Base-by-base conservation (phyloP, 1,140 invertebrate species). In the Octopus bimaculoides region DNA sequence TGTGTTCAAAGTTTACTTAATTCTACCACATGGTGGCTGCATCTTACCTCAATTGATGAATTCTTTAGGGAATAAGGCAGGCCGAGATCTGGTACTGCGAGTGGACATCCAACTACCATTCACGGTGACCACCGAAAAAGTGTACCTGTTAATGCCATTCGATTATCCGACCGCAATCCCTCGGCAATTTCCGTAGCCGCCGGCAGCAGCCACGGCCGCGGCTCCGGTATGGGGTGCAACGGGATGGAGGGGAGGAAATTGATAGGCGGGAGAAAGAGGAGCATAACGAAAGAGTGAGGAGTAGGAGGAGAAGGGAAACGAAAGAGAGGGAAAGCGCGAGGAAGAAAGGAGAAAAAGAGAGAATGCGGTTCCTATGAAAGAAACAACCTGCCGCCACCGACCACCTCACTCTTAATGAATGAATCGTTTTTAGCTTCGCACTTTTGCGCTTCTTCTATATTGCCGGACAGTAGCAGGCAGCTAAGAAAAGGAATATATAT, bases 131-230 rank as follows among this genome's bases (percentile, higher is more conserved):
- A 71, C 66, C 66, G 66, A 71, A 71, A 71, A 71, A 71, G 66
- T 71, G 66, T 71, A 71, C 66, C 66, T 71, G 66, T 71, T 71
- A 71, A 71, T n/a, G 26, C 66, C 66, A 71, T 71, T 71, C 66
- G 66, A 71, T 71, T 71, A 71, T 71, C 66, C 66, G 66, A 71
- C 66, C 66, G 66, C 66, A 71, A 20, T 71, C 66, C 66, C 66
- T 71, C 66, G 66, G 66, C 66, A 71, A 71, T 71, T 71, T 71
- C 66, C 66, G 66, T 71, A 71, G 66, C 66, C 66, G 66, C 66
- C 66, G 66, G 66, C 66, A 17, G 66, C 66, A 71, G 66, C 66
- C 17, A 20, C 14, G 26, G 66, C 66, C 17, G 66, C 9, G 26
- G 66, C 17, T 17, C 9, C 66, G 14, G 66, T 61, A 61, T 61